phyloP scores from a whole-genome alignment of 2,113 vertebrate genomes.

The Ivindomyrus marchei region DNA sequence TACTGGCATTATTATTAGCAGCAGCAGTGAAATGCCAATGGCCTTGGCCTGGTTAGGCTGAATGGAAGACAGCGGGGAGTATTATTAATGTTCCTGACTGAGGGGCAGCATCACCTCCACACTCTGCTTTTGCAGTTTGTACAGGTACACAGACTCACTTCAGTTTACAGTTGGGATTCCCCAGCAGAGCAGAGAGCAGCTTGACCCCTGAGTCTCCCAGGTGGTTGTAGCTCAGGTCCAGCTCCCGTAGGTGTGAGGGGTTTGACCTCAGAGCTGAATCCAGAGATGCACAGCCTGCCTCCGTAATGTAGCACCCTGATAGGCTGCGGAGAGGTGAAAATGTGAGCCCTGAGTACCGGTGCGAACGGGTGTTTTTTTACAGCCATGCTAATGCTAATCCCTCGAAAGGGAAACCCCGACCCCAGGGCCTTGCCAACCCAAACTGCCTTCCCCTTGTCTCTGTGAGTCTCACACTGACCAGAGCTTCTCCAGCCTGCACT shows the following conservation, averaged over 20 bases:
- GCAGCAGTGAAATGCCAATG: not conserved
- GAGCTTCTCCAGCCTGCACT: not conserved
- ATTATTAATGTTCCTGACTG: not conserved
- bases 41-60: not conserved
- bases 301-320: not conserved
- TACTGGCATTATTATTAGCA: too few relatives aligned
- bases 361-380: not conserved
- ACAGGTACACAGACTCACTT: not conserved
- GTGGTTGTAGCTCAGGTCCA: constrained; percentile 13
- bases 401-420: not conserved
- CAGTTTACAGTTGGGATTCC: not conserved
- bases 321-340: not conserved
- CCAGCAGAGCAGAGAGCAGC: not conserved
- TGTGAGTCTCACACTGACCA: not conserved
- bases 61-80: not conserved
- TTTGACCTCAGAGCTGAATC: constrained; percentile 9
- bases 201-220: not conserved
- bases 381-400: not conserved
- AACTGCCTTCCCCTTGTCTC: not conserved
- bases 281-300: constrained; percentile 7
- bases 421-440: not conserved
- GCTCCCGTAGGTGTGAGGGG: not conserved
- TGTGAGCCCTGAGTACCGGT: not conserved
- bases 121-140: not conserved
- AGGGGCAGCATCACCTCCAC: not conserved